These are phyloP conservation scores for Muscicapa comitata DNA, from an alignment of 2,797 vertebrate species.

Conservation along the genomic window DNA sequence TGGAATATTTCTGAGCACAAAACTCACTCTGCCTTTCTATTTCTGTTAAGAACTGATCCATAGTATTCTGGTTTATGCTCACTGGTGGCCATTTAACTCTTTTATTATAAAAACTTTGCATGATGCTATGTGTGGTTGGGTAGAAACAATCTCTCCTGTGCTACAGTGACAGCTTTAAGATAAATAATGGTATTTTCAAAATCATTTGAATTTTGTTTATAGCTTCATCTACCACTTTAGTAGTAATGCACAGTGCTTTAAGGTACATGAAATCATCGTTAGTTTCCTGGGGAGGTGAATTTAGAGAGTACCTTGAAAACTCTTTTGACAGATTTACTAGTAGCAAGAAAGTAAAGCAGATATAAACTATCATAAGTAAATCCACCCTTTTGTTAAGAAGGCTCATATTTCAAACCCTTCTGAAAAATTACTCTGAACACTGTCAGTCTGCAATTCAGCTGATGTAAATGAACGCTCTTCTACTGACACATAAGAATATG, in stretches of 20 bases:
- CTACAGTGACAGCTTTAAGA: neutral
- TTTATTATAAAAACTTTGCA: neutral
- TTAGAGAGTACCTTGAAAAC: constrained; percentile 1
- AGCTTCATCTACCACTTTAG: constrained; percentile 7
- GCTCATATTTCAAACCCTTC: neutral
- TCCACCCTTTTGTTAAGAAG: neutral
- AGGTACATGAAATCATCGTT: neutral
- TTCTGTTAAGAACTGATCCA: neutral
- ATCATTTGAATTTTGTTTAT: constrained; percentile 2
- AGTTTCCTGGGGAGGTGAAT: neutral
- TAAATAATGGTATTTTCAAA: neutral
- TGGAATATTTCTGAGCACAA: neutral
- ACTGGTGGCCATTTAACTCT: neutral
- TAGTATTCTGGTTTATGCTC: neutral
- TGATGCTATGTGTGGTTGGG: neutral
- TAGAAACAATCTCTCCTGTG: neutral
- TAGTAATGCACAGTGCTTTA: neutral
- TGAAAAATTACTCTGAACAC: neutral
- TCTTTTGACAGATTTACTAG: neutral
- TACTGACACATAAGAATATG: neutral
- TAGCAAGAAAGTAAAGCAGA: neutral
- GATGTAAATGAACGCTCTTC: neutral
- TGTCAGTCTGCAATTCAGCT: neutral
- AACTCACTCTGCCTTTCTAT: neutral
- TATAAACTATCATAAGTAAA: neutral